Conservation (phyloP, 1,140 invertebrate genomes). For the Procambarus clarkii region DNA sequence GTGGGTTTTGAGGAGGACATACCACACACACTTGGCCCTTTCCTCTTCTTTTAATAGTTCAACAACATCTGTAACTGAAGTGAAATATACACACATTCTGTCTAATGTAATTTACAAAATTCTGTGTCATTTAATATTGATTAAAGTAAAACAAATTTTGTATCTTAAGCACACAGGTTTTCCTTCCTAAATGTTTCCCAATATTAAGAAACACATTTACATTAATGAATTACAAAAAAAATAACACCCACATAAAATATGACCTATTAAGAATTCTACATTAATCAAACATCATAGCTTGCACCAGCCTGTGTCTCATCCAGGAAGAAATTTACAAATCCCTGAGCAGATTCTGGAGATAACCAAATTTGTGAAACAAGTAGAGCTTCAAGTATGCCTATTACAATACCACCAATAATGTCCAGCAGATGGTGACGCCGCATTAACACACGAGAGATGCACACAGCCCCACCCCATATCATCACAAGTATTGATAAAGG, state of each 20-base stretch:
- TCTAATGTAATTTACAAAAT: no score
- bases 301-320: slow-evolving; percentile 68
- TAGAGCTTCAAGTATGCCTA: slow-evolving; percentile 86
- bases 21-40: no score
- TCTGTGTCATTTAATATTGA: no score
- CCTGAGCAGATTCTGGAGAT: slow-evolving; percentile 73
- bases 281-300: slow-evolving; percentile 58
- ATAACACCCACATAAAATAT: background rate
- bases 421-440: slow-evolving; percentile 92
- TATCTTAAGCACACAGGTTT: no score
- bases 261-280: background rate
- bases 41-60: no score
- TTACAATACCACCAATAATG: slow-evolving; percentile 83
- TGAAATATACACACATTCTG: no score
- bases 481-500: slow-evolving; percentile 78
- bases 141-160: no score
- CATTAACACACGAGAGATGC: slow-evolving; percentile 86
- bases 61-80: no score
- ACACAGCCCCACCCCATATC: slow-evolving; percentile 86
- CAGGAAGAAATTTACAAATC: slow-evolving; percentile 71
- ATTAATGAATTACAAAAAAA: background rate
- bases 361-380: slow-evolving; percentile 84
- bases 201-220: background rate
- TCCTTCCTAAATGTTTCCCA: no score
- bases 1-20: no score